These are phyloP conservation scores for pig (Sus scrofa) DNA, from an alignment of 2,113 vertebrate genomes.

Conservation along the genomic window DNA sequence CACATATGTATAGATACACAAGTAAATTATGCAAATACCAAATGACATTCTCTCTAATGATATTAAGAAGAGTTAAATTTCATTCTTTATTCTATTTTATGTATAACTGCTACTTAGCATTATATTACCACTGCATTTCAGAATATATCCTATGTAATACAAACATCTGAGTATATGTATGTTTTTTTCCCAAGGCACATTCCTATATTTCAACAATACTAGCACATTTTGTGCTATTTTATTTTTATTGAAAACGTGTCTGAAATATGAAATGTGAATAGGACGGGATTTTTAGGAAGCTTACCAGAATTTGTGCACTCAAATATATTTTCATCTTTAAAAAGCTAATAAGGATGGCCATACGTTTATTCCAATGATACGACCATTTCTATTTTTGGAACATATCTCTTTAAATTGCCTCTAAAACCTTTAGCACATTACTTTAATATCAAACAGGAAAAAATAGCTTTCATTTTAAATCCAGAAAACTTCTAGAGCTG, in stretches of 20 bases:
- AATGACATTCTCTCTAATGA: background rate
- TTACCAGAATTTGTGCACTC: background rate
- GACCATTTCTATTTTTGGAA: background rate
- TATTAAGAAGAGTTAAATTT: background rate
- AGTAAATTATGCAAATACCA: background rate
- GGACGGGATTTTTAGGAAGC: background rate
- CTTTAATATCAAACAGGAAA: slow-evolving; percentile 31
- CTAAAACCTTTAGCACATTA: background rate
- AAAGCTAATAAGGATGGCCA: background rate
- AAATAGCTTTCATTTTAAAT: slow-evolving; percentile 59
- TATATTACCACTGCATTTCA: background rate
- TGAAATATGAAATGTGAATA: background rate
- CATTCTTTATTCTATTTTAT: background rate
- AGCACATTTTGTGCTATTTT: background rate
- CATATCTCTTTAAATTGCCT: slow-evolving; percentile 51
- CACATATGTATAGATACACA: background rate
- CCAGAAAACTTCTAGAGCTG: slow-evolving; percentile 43
- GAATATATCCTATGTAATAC: background rate
- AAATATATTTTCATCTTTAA: slow-evolving; percentile 35
- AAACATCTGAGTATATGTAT: background rate
- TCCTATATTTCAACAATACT: background rate
- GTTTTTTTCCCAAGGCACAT: background rate
- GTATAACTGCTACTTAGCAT: background rate
- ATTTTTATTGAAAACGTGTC: slow-evolving; percentile 3
- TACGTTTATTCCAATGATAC: slow-evolving; percentile 15